These are phyloP conservation scores for Macquaria australasica DNA, from an alignment of 2,113 vertebrate species.

Conservation along the genomic window DNA sequence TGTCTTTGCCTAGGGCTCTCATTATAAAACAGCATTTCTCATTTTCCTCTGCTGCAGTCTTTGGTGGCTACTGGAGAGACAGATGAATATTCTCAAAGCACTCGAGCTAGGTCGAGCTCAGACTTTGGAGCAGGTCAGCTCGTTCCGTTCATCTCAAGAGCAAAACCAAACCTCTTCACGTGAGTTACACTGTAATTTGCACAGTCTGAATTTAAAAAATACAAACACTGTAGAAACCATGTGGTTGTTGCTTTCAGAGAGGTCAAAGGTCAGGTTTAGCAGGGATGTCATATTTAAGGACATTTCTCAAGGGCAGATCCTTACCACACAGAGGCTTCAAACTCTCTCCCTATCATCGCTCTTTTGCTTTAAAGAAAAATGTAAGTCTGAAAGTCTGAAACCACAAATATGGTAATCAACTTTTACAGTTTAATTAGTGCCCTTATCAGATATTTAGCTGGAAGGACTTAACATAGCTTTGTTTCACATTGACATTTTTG, in stretches of 20 bases:
- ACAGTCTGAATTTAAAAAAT: slow-evolving; percentile 8
- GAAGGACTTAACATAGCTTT: neutral
- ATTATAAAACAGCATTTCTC: slow-evolving; percentile 80
- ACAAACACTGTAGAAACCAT: neutral
- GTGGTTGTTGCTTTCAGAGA: neutral
- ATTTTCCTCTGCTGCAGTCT: slow-evolving; percentile 76
- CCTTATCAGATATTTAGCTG: neutral
- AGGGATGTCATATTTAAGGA: neutral
- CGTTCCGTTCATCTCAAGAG: slow-evolving; percentile 14
- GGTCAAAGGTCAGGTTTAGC: slow-evolving; percentile 7
- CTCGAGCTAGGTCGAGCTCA: slow-evolving; percentile 34
- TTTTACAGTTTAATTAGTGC: neutral
- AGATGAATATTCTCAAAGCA: slow-evolving; percentile 71
- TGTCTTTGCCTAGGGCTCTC: slow-evolving; percentile 79
- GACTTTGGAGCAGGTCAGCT: slow-evolving; percentile 52
- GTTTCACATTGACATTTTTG: slow-evolving; percentile 3
- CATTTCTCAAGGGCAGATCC: neutral
- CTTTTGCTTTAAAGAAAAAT: neutral
- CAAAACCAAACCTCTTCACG: slow-evolving; percentile 16
- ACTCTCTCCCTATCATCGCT: neutral
- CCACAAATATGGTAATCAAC: neutral
- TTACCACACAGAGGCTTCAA: neutral
- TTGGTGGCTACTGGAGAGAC: slow-evolving; percentile 72
- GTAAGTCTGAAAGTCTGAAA: neutral
- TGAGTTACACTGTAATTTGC: neutral